Conservation (phyloP, 2,113 vertebrate species). For the Notiomystis cincta region DNA sequence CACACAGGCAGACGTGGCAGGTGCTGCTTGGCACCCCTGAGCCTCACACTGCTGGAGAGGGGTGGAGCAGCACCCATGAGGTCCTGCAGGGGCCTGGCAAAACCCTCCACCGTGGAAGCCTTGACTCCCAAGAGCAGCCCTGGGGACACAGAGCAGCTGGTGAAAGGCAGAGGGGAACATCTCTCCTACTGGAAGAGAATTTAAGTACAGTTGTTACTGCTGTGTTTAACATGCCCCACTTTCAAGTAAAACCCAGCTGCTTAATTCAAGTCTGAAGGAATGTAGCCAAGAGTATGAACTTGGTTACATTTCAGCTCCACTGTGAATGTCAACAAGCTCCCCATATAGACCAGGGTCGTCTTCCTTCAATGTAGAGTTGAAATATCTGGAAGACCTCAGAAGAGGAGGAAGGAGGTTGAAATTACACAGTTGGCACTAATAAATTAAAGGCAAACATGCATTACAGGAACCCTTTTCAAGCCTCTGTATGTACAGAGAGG, state of each 20-base stretch:
- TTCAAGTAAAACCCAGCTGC: not conserved
- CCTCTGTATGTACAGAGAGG: not conserved
- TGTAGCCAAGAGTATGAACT: not conserved
- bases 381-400: not conserved
- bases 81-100: not conserved
- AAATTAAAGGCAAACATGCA: not conserved
- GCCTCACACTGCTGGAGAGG: not conserved
- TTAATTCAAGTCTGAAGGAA: not conserved
- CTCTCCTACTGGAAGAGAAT: not conserved
- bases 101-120: not conserved
- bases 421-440: not conserved
- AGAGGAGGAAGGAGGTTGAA: not conserved
- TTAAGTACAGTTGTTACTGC: not conserved
- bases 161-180: not conserved
- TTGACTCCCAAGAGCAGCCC: accelerated
- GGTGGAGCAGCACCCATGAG: not conserved
- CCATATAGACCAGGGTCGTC: not conserved
- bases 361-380: not conserved
- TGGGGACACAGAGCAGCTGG: accelerated
- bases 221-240: not conserved
- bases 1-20: accelerated
- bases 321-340: not conserved
- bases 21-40: not conserved
- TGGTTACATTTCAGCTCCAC: not conserved
- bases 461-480: not conserved